A percentile compares a stretch with the other conserved stretches of the same genome.
These are phyloP conservation scores for Stegodyphus mimosarum DNA, from an alignment of 1,140 invertebrate species.

Conservation along the genomic window DNA sequence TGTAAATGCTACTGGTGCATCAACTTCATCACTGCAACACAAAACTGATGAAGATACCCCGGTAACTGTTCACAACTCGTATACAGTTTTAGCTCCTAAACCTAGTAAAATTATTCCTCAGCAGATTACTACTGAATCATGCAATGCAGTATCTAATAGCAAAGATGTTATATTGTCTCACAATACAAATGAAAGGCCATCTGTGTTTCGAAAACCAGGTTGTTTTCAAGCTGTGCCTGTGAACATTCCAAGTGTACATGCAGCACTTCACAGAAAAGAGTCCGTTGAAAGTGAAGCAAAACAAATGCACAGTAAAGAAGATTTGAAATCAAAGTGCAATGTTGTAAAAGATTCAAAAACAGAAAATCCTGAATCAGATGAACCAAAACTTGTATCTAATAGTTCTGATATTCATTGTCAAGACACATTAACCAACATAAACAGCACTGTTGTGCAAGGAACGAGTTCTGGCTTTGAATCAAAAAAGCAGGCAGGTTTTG, in stretches of 20 bases:
- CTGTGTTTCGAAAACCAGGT: constrained; percentile 23
- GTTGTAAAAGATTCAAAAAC: background rate
- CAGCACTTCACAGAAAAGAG: constrained; percentile 16
- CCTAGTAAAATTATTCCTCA: constrained; percentile 40
- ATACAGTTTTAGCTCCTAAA: constrained; percentile 40
- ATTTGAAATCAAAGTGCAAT: background rate
- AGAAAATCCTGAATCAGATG: background rate
- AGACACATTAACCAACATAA: background rate
- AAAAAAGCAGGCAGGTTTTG: constrained; percentile 17
- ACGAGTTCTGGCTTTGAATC: background rate
- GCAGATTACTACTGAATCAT: background rate
- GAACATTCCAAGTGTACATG: constrained; percentile 42
- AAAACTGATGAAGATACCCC: background rate
- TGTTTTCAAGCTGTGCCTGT: constrained; percentile 53
- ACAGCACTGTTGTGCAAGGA: background rate
- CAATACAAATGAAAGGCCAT: background rate
- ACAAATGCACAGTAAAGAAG: background rate
- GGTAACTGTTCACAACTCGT: constrained; percentile 9
- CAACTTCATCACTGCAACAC: background rate
- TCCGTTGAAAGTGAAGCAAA: background rate
- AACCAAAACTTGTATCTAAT: background rate
- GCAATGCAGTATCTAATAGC: background rate
- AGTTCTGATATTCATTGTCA: background rate
- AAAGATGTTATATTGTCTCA: background rate
- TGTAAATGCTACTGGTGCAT: background rate